phyloP scores from a whole-genome alignment of 2,113 vertebrate genomes.

The Ia io region DNA sequence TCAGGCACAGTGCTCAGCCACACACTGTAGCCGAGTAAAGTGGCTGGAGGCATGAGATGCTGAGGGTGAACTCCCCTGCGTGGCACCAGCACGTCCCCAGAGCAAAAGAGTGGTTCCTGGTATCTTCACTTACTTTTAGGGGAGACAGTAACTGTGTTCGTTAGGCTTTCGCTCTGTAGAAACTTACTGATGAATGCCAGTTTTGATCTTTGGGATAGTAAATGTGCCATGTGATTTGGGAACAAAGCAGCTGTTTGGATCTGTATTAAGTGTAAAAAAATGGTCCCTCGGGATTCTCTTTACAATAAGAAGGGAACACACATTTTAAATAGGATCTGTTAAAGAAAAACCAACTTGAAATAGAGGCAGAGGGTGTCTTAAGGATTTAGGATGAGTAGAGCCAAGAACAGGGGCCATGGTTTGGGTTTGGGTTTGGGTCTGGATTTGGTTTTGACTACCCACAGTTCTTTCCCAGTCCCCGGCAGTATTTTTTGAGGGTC shows the following conservation, averaged over 20 bases:
- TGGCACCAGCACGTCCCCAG: not conserved
- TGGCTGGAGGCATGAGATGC: not conserved
- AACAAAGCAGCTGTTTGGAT: not conserved
- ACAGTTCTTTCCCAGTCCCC: not conserved
- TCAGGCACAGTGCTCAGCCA: not conserved
- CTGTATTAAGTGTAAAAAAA: conserved; percentile 21
- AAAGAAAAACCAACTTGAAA: not conserved
- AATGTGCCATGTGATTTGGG: not conserved
- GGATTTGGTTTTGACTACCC: not conserved
- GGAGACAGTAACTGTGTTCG: not conserved
- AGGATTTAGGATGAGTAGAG: not conserved
- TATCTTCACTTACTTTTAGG: not conserved
- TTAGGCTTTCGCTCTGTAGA: not conserved
- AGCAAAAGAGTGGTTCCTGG: not conserved
- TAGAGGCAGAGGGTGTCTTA: not conserved
- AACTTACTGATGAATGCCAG: not conserved
- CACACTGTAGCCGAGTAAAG: not conserved
- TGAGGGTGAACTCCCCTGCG: not conserved
- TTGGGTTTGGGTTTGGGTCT: not conserved
- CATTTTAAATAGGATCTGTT: not conserved
- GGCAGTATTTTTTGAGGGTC: not conserved
- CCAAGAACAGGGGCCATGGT: not conserved
- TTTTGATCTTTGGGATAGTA: not conserved
- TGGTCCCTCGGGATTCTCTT: not conserved
- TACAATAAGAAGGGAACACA: not conserved